Evolutionary conservation across 2,888 invertebrate species (phyloP), one percentile per base, ranked within the genome.

Genomic region (Dryobota labecula): DNA sequence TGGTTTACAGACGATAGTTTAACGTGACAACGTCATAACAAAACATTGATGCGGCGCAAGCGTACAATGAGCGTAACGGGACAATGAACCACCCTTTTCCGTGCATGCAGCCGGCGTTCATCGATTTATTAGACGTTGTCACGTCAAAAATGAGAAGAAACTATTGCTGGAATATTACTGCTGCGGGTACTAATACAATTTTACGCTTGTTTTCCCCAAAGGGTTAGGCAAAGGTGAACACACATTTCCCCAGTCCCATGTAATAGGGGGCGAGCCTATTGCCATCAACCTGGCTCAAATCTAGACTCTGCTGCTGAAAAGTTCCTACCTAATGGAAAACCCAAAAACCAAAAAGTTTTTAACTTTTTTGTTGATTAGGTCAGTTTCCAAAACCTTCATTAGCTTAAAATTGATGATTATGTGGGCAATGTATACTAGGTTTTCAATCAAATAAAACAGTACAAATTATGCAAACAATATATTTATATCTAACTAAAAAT

Each of bases 401-500:
- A 20, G n/a, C n/a, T n/a, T 4, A n/a, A 0, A 13, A 15, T 56
- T 15, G 13, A 15, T 56, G n/a, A 33, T 13, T 33, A n/a, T 33
- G 20, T 15, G 7, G 15, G n/a, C n/a, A n/a, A 33, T n/a, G 15
- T n/a, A n/a, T 20, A 8, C 8, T 15, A 5, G 47, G 43, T 30
- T n/a, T 2, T 61, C 4, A 2, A 9, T 1, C 0, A 66, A 77
- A 73, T 56, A 47, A 78, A 73, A 78, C n/a, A 36, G 2, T 1
- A 18, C 0, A 36, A 62, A 30, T 24, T 65, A 45, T 63, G 69
- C 45, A 62, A 36, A 51, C 27, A 27, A 60, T 45, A 5, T 51
- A n/a, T 53, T 13, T 64, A 53, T 70, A 62, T 65, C 62, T 62
- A 43, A 49, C 15, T 70, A 57, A 67, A 60, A 79, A 68, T 75